A percentile compares a stretch with the other conserved stretches of the same genome.
These are phyloP conservation scores for Tokudaia muenninki DNA, from an alignment of 2,797 vertebrate species.

Conservation along the genomic window DNA sequence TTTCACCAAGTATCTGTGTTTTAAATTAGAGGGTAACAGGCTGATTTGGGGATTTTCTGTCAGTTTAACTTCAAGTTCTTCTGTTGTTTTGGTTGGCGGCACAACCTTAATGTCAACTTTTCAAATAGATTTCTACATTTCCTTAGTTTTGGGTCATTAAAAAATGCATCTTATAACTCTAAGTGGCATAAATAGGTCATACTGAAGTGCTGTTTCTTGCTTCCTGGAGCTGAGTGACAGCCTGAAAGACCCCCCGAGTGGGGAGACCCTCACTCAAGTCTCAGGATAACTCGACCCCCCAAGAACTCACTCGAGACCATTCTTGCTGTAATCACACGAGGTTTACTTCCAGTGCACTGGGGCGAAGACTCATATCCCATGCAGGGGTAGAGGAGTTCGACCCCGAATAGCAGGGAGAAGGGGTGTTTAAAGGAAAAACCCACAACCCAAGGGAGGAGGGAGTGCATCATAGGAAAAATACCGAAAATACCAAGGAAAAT, in stretches of 20 bases:
- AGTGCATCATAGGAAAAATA: too few species aligned
- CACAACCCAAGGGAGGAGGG: too few species aligned
- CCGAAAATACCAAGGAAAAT: too few species aligned
- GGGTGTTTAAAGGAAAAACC: too few species aligned
- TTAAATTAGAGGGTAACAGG: slow-evolving; percentile 81
- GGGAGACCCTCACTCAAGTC: too few species aligned
- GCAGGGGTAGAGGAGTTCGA: too few species aligned
- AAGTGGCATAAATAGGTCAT: slow-evolving; percentile 80
- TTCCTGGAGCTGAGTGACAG: slow-evolving; percentile 42
- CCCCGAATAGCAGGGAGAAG: too few species aligned
- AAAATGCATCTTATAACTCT: slow-evolving; percentile 77
- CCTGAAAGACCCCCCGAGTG: neutral
- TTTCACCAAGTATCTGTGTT: slow-evolving; percentile 84
- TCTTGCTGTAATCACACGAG: too few species aligned
- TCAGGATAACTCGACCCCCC: too few species aligned
- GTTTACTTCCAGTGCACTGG: too few species aligned
- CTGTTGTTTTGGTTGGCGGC: slow-evolving; percentile 85
- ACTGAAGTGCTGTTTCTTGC: slow-evolving; percentile 59
- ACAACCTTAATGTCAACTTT: slow-evolving; percentile 86
- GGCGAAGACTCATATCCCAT: too few species aligned
- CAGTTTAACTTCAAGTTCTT: slow-evolving; percentile 86
- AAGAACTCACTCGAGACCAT: too few species aligned
- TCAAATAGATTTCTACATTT: slow-evolving; percentile 79
- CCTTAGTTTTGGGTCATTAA: slow-evolving; percentile 81
- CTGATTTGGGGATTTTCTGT: slow-evolving; percentile 87